Evolutionary conservation across 2,113 vertebrate species (phyloP).

Genomic region (Bungarus multicinctus): DNA sequence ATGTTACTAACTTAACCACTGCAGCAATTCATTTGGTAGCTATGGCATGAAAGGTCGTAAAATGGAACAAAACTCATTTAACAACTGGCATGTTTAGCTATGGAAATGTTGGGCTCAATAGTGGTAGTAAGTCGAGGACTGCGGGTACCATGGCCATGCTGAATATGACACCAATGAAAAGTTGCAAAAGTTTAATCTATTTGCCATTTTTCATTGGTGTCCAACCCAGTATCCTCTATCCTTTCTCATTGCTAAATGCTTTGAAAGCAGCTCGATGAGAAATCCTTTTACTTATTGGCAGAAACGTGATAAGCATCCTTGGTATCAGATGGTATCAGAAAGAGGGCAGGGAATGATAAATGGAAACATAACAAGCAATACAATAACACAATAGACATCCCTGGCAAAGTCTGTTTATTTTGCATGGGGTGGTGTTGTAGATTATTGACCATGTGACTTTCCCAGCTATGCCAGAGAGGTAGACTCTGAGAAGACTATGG

Average conservation of each 20-base stretch:
- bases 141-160: background rate
- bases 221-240: too few species aligned
- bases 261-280: background rate
- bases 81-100: background rate
- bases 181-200: background rate
- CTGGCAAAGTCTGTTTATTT: background rate
- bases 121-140: background rate
- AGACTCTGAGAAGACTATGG: background rate
- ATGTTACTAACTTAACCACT: background rate
- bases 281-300: background rate
- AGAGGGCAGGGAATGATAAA: background rate
- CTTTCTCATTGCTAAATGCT: background rate
- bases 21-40: background rate
- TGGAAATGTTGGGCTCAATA: background rate
- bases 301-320: background rate
- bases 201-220: too few species aligned
- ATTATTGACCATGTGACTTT: background rate
- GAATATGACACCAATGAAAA: background rate
- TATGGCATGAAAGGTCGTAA: background rate
- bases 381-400: background rate
- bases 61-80: background rate
- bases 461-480: background rate
- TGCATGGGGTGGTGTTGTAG: background rate
- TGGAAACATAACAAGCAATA: background rate
- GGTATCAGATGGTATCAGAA: background rate